Evolutionary conservation across 2,888 invertebrate species (phyloP).

Genomic region (Cetonia aurata): DNA sequence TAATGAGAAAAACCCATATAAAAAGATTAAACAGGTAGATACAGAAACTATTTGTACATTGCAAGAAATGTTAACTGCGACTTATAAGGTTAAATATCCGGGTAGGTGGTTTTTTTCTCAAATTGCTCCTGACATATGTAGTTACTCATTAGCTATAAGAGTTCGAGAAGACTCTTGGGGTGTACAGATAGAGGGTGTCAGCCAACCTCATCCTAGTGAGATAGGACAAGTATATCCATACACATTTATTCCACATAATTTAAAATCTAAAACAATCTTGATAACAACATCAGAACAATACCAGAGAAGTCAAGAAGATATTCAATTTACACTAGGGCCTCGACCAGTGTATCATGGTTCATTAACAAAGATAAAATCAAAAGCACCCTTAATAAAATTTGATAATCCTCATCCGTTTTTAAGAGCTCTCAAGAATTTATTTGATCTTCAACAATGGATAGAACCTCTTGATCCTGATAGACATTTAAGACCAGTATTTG

Average conservation of each 20-base stretch:
- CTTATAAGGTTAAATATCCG: neutral
- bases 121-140: neutral
- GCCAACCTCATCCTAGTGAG: neutral
- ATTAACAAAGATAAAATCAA: slow-evolving; percentile 1
- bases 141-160: neutral
- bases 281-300: neutral
- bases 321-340: neutral
- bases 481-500: neutral
- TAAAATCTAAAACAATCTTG: neutral
- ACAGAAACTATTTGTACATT: neutral
- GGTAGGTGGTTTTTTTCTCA: neutral
- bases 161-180: neutral
- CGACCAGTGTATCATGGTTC: neutral
- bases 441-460: neutral
- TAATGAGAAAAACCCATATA: neutral
- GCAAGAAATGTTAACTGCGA: neutral
- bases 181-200: neutral
- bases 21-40: neutral
- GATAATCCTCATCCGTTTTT: neutral
- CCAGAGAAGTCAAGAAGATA: neutral
- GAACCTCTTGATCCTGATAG: neutral
- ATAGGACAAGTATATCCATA: neutral
- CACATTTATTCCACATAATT: neutral
- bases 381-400: neutral
- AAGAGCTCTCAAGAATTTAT: neutral